Base-by-base conservation (phyloP, 1,140 invertebrate genomes). In the Thrips palmi region DNA sequence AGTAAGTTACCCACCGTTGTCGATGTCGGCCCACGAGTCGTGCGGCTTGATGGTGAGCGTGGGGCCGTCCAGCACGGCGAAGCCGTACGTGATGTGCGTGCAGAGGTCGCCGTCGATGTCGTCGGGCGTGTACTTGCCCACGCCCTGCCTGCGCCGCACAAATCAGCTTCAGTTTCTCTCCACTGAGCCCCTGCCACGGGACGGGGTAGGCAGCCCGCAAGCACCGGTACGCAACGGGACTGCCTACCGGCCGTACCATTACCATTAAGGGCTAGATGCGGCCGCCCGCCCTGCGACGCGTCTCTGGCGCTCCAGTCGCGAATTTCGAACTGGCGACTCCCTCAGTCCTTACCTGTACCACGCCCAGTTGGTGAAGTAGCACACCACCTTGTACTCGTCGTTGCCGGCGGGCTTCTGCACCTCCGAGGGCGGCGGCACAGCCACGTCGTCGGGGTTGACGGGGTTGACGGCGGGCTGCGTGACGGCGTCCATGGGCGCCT, bases 361-460 rank as follows among this genome's bases (percentile, higher is more conserved):
- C 8, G 75, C 71, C 76, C 77, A 79, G 45, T 75, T 78, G 2
- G 74, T 76, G 45, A 75, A 78, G 49, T 80, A 80, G 49, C 77
- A 81, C 11, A 77, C 67, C 4, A 79, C 56, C 49, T 74, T 70
- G 12, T 60, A 64, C 30, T 47, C 10, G 20, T 48, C 45, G 10
- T 32, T 32, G 8, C 14, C 19, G 7, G 28, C 40, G 33, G 42
- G 8, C 27, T 34, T 2, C 46, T 54, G 14, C 38, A 33, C 30
- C 25, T 24, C 24, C 14, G 20, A 31, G 44, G 46, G 22, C 41
- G 46, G 14, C 40, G 39, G 31, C 4, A 12, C 4, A 29, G 23
- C 17, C 28, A 17, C 0, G 37, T 42, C 0, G 37, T 30, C 27
- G 45, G 28, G 11, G 40, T n/a, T 20, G 2, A 43, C 33, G 15